Percentiles rank a stretch among this genome's conserved stretches.
phyloP scores from a whole-genome alignment of 2,113 vertebrate genomes.

The Tragulus kanchil region DNA sequence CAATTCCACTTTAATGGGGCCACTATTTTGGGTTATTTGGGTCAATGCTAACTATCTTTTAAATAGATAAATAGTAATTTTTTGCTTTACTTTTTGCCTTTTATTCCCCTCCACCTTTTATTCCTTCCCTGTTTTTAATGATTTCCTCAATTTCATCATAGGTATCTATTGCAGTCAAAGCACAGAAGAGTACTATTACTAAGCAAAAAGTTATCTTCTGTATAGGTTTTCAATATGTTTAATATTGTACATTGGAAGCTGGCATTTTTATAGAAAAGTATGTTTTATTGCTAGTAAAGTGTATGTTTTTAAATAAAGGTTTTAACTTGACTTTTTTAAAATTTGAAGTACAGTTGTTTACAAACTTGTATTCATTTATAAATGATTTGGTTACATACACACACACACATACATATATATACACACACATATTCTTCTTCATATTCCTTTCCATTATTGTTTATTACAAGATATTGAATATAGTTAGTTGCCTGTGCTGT shows the following conservation, averaged over 20 bases:
- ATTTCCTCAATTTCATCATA: background rate
- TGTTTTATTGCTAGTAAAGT: background rate
- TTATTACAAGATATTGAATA: background rate
- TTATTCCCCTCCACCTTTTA: background rate
- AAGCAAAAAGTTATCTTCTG: background rate
- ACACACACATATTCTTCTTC: background rate
- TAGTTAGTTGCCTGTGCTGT: background rate
- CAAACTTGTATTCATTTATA: background rate
- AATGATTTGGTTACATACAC: background rate
- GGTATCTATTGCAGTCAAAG: background rate
- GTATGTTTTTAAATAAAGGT: background rate
- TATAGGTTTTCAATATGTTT: background rate
- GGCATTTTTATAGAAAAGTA: background rate
- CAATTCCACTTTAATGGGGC: conserved; percentile 11
- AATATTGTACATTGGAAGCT: background rate
- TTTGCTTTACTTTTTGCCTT: background rate
- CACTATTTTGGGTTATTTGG: background rate
- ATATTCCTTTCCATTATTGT: background rate
- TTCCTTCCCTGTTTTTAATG: background rate
- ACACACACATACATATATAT: background rate
- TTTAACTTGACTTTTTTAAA: conserved; percentile 1
- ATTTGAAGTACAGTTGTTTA: background rate
- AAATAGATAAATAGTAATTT: background rate
- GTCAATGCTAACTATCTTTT: background rate
- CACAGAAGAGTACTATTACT: background rate